These are phyloP conservation scores for Pseudomugil tenellus DNA, from an alignment of 2,797 vertebrate genomes.

Conservation along the genomic window DNA sequence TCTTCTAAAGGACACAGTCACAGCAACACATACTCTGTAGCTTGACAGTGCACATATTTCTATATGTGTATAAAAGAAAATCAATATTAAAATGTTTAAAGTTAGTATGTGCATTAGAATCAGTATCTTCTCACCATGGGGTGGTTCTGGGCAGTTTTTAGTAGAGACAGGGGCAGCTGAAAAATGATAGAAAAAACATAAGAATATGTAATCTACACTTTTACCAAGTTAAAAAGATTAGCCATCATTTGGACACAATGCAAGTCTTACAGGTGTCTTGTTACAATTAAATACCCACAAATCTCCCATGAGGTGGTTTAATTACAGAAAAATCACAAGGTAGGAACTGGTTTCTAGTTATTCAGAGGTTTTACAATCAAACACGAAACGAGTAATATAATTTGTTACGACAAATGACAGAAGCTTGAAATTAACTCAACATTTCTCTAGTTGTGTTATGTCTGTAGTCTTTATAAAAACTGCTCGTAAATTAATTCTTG, in stretches of 20 bases:
- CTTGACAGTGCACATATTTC: not conserved
- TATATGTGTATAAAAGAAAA: not conserved
- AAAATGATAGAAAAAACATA: constrained; percentile 10
- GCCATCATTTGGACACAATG: not conserved
- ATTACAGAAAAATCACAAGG: not conserved
- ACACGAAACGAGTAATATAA: not conserved
- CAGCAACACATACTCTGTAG: not conserved
- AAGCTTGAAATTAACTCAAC: not conserved
- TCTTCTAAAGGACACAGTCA: not conserved
- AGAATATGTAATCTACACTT: not conserved
- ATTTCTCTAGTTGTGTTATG: not conserved
- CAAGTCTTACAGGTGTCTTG: not conserved
- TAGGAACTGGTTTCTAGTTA: not conserved
- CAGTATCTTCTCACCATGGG: constrained; percentile 89
- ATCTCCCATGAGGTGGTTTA: not conserved
- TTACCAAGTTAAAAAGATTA: not conserved
- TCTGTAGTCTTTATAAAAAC: not conserved
- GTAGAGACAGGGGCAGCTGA: constrained; percentile 92
- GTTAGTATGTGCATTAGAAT: not conserved
- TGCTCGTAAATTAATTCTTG: not conserved
- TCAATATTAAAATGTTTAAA: not conserved
- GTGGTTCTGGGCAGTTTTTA: constrained; percentile 98
- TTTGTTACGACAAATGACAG: not conserved
- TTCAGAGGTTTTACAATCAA: not conserved
- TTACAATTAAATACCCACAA: not conserved